These are phyloP conservation scores for Hydrolagus affinis DNA, from an alignment of 2,113 vertebrate genomes.

Conservation along the genomic window DNA sequence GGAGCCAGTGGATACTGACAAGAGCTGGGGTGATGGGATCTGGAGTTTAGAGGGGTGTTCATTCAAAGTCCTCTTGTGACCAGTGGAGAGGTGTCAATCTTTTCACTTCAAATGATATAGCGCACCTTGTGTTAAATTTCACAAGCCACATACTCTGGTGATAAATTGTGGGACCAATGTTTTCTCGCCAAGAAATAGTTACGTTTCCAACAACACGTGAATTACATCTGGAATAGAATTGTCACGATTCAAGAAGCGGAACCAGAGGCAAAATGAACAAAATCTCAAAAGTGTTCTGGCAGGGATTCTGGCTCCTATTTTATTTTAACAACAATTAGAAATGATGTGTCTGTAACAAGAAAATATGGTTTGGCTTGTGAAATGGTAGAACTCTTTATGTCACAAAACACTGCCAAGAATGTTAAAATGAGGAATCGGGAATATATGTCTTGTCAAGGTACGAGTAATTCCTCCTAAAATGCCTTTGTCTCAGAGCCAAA, in stretches of 20 bases:
- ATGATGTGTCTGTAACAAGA: neutral
- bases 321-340: neutral
- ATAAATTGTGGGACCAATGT: neutral
- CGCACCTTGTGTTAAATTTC: neutral
- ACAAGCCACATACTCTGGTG: neutral
- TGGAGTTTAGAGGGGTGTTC: no score
- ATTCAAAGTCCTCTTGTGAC: no score
- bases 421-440: neutral
- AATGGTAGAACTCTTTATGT: neutral
- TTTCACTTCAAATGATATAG: neutral
- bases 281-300: neutral
- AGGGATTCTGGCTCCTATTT: neutral
- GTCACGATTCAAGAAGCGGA: neutral
- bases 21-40: no score
- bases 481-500: neutral
- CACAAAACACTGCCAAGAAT: slow-evolving; percentile 5
- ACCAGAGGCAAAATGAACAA: slow-evolving; percentile 13
- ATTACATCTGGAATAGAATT: slow-evolving; percentile 14
- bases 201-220: neutral
- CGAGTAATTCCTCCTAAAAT: neutral
- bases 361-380: neutral
- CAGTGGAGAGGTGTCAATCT: no score
- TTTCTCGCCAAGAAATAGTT: neutral
- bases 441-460: neutral
- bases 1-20: no score